Base-by-base conservation (phyloP, 1,140 invertebrate species). In the Bombus fervidus region DNA sequence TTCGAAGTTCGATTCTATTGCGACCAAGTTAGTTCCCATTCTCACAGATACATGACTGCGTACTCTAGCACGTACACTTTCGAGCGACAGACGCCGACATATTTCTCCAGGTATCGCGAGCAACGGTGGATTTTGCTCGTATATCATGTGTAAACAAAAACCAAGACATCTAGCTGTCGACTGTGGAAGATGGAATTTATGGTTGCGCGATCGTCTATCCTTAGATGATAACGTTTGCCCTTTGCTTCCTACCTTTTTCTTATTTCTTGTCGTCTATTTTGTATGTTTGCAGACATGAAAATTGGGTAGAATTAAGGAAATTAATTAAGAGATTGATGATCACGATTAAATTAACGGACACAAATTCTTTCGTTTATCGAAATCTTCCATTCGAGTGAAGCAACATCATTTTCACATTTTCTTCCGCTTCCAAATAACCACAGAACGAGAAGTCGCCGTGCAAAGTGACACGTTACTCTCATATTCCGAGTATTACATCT, bases 61-160 rank as follows among this genome's bases (percentile, higher is more conserved):
- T 13, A 43, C 62, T 18, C 15, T 4, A 22, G 28, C 64, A 47
- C 34, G 41, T 34, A 64, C 39, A 41, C 43, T 71, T 39, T 31
- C 6, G 31, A 62, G 34, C 47, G 66, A 79, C 62, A 47, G n/a
- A 79, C 64, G 34, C 22, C 59, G 76, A 80, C 76, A 37, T 73
- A 73, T 80, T 64, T 85, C 57, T 62, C 53, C n/a, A 53, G 31
- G 31, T 84, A 79, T 84, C 81, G 66, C 41, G 53, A 37, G 53
- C 25, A 76, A 34, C 74, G 72, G 25, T 59, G 43, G 64, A 83
- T 76, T 82, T 66, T n/a, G 37, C 73, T 83, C 53, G 47, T 83
- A 83, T 69, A 71, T 77, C 81, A 77, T 34, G 47, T 64, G 81
- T 83, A 77, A 74, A 82, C 71, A 83, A 77, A 77, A 83, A 83